Base-by-base conservation (phyloP, 2,113 vertebrate species). In the Fukomys damarensis region DNA sequence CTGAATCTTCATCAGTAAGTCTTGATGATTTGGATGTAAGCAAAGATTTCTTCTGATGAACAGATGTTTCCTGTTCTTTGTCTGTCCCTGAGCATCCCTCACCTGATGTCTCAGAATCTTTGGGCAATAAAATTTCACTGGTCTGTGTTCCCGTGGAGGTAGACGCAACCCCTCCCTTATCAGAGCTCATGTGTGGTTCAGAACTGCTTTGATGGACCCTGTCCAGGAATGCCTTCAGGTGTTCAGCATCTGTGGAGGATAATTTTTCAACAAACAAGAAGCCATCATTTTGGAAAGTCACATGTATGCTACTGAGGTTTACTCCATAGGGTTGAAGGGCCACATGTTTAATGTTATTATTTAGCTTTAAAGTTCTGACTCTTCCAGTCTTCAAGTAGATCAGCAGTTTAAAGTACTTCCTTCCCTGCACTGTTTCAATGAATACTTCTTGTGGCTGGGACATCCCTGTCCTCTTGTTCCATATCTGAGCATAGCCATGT, bases 201-300 rank as follows among this genome's bases (percentile, higher is more conserved):
- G 11, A 0, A 56, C 54, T 12, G 3, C 35, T 80, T 89, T 96
- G 30, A 79, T 7, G 19, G 41, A 89, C 20, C 35, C 0, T 80
- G 14, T 96, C 86, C 46, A 98, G 35, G 54, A 95, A 72, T 6
- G 0, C 38, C 79, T 91, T 97, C 83, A 97, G 80, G 0, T 65
- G 2, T 43, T 72, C 0, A 41, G 96, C 86, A n/a, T 97, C 79
- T n/a, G 0, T 19, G 20, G 28, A 63, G 17, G 79, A 56, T 56
- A 96, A 61, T 49, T 5, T n/a, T 59, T 96, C 87, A 76, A 97
- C 35, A 86, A 95, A 86, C 46, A 97, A 24, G 38, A 89, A 96
- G 32, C 0, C 30, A 35, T 84, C 93, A 35, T 87, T 92, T 94
- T 70, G 30, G 11, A 97, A 96, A 86, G 43, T 93, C 86, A 97